Percentiles rank a stretch among this genome's conserved stretches.
Evolutionary conservation across 2,797 vertebrate species (phyloP).

Genomic region (Xiphorhynchus erythropygius): DNA sequence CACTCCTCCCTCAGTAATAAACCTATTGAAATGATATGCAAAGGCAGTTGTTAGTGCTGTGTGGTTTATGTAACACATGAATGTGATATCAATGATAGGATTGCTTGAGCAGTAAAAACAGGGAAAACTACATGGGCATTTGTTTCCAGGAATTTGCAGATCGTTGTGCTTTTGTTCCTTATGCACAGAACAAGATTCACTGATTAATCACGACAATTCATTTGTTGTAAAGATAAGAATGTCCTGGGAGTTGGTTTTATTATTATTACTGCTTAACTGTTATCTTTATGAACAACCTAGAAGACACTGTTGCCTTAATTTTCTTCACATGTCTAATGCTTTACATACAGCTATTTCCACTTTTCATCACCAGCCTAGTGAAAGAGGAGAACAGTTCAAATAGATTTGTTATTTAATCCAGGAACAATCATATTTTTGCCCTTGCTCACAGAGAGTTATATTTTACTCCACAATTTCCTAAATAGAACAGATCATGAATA

Average conservation of each 20-base stretch:
- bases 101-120: background rate
- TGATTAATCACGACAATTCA: background rate
- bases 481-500: background rate
- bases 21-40: background rate
- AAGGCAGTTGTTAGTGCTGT: background rate
- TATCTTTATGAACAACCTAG: background rate
- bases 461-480: background rate
- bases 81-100: background rate
- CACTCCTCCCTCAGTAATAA: background rate
- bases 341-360: background rate
- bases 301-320: background rate
- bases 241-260: background rate
- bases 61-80: background rate
- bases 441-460: background rate
- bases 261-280: background rate
- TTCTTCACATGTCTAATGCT: background rate
- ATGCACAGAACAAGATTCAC: background rate
- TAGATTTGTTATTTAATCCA: background rate
- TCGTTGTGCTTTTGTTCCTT: background rate
- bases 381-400: background rate
- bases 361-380: background rate
- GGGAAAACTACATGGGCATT: background rate
- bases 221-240: background rate
- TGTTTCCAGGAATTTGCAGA: background rate
- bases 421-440: background rate